Evolutionary conservation across 2,888 invertebrate species (phyloP).

Genomic region (Cryptocheilus praepositus): DNA sequence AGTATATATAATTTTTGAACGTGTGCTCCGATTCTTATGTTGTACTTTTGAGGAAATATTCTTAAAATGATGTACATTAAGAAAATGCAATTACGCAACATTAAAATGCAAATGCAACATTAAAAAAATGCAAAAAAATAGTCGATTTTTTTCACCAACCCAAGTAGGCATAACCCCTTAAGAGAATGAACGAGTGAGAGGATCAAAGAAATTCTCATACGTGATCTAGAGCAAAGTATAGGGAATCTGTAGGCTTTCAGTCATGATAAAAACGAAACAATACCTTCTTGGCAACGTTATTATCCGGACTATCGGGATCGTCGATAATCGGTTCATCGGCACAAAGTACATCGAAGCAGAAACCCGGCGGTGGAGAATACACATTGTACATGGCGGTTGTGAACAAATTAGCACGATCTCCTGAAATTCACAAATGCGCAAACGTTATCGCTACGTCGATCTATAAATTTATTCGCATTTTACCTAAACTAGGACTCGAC

Average conservation of each 20-base stretch:
- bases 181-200: too few relatives aligned
- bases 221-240: too few relatives aligned
- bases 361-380: conserved; percentile 91
- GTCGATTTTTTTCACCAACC: too few relatives aligned
- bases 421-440: conserved; percentile 65
- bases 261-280: conserved; percentile 48
- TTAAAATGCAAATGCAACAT: too few relatives aligned
- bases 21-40: too few relatives aligned
- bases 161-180: too few relatives aligned
- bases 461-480: not conserved
- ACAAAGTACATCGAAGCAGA: conserved; percentile 94
- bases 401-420: conserved; percentile 83
- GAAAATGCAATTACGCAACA: too few relatives aligned
- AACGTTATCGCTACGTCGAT: not conserved
- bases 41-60: too few relatives aligned
- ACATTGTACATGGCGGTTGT: conserved; percentile 89
- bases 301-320: conserved; percentile 85
- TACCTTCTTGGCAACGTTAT: conserved; percentile 87
- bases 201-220: too few relatives aligned
- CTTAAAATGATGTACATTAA: too few relatives aligned
- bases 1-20: too few relatives aligned
- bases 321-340: conserved; percentile 91
- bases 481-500: conserved; percentile 83
- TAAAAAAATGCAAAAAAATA: too few relatives aligned
- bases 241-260: not conserved